phyloP scores from a whole-genome alignment of 2,797 vertebrate species.

The Chiroxiphia lanceolata region DNA sequence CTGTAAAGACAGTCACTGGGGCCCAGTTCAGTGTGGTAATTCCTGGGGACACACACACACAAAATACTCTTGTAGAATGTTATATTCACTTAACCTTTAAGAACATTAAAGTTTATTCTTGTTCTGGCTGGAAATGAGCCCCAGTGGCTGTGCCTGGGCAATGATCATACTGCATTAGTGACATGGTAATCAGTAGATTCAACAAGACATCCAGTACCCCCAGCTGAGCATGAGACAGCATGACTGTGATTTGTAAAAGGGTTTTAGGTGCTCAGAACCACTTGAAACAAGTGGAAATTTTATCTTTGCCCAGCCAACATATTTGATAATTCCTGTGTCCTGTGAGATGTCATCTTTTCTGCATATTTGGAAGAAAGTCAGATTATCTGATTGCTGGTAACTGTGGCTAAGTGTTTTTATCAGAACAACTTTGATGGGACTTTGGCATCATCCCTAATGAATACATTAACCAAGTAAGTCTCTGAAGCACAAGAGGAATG shows the following conservation, averaged over 20 bases:
- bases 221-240: neutral
- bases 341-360: constrained; percentile 1
- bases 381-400: constrained; percentile 8
- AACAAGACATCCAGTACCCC: neutral
- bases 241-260: neutral
- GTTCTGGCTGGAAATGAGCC: neutral
- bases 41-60: neutral
- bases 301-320: neutral
- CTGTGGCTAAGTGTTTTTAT: neutral
- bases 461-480: neutral
- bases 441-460: neutral
- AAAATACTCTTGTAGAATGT: neutral
- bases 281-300: constrained; percentile 25
- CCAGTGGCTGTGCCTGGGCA: neutral
- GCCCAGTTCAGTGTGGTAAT: neutral
- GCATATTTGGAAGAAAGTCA: constrained; percentile 1
- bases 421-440: neutral
- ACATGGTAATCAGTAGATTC: neutral
- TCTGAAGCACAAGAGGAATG: neutral
- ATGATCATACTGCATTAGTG: neutral
- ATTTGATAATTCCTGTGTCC: neutral
- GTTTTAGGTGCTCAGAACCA: neutral
- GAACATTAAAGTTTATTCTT: neutral
- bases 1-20: neutral
- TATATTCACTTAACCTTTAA: neutral